Conservation (phyloP, 2,113 vertebrate species). For the Hucho hucho region DNA sequence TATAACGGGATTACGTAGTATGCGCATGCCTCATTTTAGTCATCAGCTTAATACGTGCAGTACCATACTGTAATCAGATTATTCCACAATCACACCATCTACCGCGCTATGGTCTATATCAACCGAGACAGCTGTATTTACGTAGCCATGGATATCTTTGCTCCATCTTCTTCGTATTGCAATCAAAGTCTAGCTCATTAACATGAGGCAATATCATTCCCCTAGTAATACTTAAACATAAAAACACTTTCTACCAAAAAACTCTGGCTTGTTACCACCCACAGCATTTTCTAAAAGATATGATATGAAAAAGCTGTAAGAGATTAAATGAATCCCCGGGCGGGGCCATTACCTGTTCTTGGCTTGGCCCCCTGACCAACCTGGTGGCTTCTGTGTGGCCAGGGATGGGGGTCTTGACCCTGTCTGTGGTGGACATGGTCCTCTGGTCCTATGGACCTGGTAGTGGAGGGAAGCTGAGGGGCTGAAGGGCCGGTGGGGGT, state of each 20-base stretch:
- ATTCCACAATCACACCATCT: not conserved
- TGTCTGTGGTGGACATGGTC: constrained; percentile 1
- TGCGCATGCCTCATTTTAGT: not conserved
- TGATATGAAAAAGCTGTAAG: not conserved
- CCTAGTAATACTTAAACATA: too few relatives aligned
- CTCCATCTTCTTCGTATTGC: too few relatives aligned
- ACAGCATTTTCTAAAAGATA: not conserved
- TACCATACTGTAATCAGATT: constrained; percentile 6
- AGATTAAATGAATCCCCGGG: not conserved
- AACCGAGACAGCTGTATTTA: too few relatives aligned
- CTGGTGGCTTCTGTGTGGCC: constrained; percentile 1
- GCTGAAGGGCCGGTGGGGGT: not conserved
- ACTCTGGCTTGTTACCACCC: too few relatives aligned
- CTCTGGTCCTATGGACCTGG: not conserved
- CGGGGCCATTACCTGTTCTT: not conserved
- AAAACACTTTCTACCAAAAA: too few relatives aligned
- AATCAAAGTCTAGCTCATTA: too few relatives aligned
- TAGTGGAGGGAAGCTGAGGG: not conserved
- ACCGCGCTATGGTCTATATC: too few relatives aligned
- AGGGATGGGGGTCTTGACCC: not conserved
- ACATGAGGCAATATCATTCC: too few relatives aligned
- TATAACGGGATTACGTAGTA: not conserved
- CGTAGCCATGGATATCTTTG: too few relatives aligned
- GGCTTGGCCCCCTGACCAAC: not conserved
- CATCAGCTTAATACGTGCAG: not conserved